These are phyloP conservation scores for Volucella inflata DNA, from an alignment of 2,888 invertebrate species.

Conservation along the genomic window DNA sequence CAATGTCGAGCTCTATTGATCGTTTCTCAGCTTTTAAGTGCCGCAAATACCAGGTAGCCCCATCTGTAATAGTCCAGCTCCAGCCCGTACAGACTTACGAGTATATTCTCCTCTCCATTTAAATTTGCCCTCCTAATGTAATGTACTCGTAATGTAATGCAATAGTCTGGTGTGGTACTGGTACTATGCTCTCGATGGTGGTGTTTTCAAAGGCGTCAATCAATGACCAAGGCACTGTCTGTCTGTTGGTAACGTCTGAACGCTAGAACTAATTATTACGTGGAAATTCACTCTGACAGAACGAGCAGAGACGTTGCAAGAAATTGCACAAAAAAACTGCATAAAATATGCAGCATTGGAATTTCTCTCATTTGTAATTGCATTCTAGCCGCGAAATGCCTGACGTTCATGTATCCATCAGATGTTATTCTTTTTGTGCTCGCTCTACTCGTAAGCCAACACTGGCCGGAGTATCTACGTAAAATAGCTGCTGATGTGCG, in stretches of 20 bases:
- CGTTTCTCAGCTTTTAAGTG: constrained; percentile 53
- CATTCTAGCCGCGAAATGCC: constrained; percentile 74
- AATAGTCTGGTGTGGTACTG: constrained; percentile 2
- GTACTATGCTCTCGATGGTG: background rate
- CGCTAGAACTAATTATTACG: constrained; percentile 65
- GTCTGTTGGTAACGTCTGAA: constrained; percentile 2
- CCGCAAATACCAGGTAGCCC: background rate
- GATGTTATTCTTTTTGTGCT: constrained; percentile 32
- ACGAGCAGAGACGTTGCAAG: background rate
- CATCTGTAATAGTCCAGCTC: constrained; percentile 11
- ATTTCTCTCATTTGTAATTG: constrained; percentile 73
- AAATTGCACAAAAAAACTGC: no score
- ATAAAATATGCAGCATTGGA: constrained; percentile 60
- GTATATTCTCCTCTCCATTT: constrained; percentile 62
- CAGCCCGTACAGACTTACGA: constrained; percentile 33
- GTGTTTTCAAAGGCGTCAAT: constrained; percentile 57
- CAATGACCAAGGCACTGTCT: constrained; percentile 4
- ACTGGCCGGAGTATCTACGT: background rate
- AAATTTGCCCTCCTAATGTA: constrained; percentile 34
- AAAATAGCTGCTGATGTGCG: constrained; percentile 13
- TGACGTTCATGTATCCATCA: constrained; percentile 71
- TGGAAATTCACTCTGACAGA: constrained; percentile 38
- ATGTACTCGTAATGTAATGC: no score
- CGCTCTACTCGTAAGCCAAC: background rate
- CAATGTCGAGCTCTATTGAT: constrained; percentile 37